A percentile compares a stretch with the other conserved stretches of the same genome.
Evolutionary conservation across 2,888 invertebrate species (phyloP).

Genomic region (Oxytorus armatus): DNA sequence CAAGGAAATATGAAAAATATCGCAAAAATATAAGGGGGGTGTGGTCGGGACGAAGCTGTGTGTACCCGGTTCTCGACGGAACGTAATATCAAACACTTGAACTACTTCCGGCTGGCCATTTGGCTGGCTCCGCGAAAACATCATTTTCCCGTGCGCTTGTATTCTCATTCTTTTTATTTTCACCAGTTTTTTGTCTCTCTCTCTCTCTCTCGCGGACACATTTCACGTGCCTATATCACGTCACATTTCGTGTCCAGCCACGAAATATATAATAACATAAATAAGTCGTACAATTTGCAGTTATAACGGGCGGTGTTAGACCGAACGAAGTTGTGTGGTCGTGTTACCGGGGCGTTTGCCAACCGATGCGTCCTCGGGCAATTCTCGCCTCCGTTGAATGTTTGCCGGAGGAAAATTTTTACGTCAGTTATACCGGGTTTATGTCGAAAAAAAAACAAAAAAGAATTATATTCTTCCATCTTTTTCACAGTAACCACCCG

Average conservation of each 20-base stretch:
- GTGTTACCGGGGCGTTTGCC: slow-evolving; percentile 66
- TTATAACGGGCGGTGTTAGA: slow-evolving; percentile 45
- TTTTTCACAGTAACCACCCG: neutral
- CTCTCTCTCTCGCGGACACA: slow-evolving; percentile 47
- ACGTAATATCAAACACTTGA: slow-evolving; percentile 72
- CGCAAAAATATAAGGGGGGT: slow-evolving; percentile 34
- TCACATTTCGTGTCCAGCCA: slow-evolving; percentile 25
- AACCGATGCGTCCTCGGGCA: slow-evolving; percentile 57
- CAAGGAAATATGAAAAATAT: slow-evolving; percentile 63
- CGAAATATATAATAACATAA: slow-evolving; percentile 20
- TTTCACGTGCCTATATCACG: slow-evolving; percentile 60
- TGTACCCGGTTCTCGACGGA: too few relatives aligned
- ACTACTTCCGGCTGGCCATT: slow-evolving; percentile 70
- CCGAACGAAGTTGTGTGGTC: slow-evolving; percentile 59
- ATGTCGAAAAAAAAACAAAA: neutral
- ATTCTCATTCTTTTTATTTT: slow-evolving; percentile 58
- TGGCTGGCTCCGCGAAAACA: slow-evolving; percentile 64
- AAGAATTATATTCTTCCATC: neutral
- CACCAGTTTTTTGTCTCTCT: slow-evolving; percentile 26
- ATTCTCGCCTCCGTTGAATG: slow-evolving; percentile 34
- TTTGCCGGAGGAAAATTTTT: slow-evolving; percentile 27
- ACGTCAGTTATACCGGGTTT: neutral
- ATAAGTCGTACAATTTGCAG: slow-evolving; percentile 63
- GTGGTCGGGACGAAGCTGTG: slow-evolving; percentile 31
- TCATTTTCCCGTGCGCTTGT: slow-evolving; percentile 57